These are phyloP conservation scores for Progne subis DNA, from an alignment of 2,113 vertebrate species.

Conservation along the genomic window DNA sequence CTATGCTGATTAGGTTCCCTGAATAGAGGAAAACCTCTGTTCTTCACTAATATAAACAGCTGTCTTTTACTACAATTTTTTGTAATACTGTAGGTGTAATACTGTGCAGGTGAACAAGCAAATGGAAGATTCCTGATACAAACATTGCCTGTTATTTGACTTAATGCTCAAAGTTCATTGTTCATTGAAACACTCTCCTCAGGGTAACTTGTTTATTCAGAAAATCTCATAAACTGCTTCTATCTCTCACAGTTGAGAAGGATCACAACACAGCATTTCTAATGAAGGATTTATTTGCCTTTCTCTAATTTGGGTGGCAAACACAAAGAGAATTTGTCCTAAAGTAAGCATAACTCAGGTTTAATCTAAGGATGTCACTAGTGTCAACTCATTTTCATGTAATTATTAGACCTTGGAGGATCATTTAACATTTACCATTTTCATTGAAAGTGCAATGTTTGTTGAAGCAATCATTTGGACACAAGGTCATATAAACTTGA, in stretches of 20 bases:
- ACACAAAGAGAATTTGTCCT: conserved; percentile 17
- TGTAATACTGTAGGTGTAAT: not conserved
- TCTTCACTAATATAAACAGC: not conserved
- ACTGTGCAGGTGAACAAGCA: not conserved
- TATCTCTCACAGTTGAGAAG: not conserved
- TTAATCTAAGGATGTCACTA: conserved; percentile 10
- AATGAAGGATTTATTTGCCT: conserved; percentile 34
- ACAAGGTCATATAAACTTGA: conserved; percentile 43
- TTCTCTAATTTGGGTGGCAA: not conserved
- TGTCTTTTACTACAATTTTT: not conserved
- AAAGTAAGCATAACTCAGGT: conserved; percentile 23
- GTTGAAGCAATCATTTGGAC: conserved; percentile 17
- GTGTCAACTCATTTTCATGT: conserved; percentile 42
- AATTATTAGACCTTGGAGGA: conserved; percentile 38
- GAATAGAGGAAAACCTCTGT: not conserved
- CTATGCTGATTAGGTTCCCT: not conserved
- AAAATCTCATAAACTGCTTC: not conserved
- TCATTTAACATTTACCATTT: conserved; percentile 43
- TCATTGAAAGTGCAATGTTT: conserved; percentile 26
- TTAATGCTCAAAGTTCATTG: not conserved
- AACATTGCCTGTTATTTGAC: not conserved
- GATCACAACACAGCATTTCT: not conserved
- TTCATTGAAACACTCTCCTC: not conserved
- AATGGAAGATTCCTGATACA: not conserved
- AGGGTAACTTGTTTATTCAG: not conserved